Evolutionary conservation across 2,888 invertebrate genomes (phyloP), one percentile per base, ranked within the genome.

Genomic region (Lochmaea capreae): DNA sequence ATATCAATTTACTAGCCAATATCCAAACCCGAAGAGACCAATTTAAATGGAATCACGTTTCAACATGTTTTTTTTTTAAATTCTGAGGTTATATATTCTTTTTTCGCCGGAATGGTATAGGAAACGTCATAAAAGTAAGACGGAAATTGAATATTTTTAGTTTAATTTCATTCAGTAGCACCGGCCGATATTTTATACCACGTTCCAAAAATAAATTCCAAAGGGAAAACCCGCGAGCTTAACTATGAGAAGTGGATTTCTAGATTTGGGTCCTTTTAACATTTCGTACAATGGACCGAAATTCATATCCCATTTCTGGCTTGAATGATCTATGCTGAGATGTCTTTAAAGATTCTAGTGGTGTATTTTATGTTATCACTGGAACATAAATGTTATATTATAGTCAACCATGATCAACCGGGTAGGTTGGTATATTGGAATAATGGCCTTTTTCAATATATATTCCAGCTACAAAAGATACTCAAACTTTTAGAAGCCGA

Each of bases 321-420:
- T 74, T 72, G 76, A 71, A 65, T 61, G 74, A 73, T 76, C 75
- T 73, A 71, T 74, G 65, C 72, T 63, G 75, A 63, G 72, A 72
- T 67, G 77, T 79, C 67, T 77, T 79, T 75, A 76, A 75, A 74
- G 79, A 79, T 78, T 79, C 78, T 74, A 73, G 76, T 74, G 79
- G 76, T 76, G 78, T 79, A 80, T 79, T 79, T 80, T 77, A 79
- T 76, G 79, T 79, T 79, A 79, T 80, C 80, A 79, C 73, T 75
- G 79, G 76, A 76, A 80, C 77, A 79, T 80, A 80, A 79, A 79
- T 75, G 78, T 76, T 65, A 71, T 58, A n/a, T n/a, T n/a, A 71
- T 57, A 65, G 58, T 58, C 70, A 65, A 65, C 39, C 57, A 26
- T 57, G 65, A 70, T 70, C 71, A 65, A 65, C 58, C 22, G 46